Evolutionary conservation across 2,797 vertebrate genomes (phyloP).

Genomic region (Arnoldichthys spilopterus): DNA sequence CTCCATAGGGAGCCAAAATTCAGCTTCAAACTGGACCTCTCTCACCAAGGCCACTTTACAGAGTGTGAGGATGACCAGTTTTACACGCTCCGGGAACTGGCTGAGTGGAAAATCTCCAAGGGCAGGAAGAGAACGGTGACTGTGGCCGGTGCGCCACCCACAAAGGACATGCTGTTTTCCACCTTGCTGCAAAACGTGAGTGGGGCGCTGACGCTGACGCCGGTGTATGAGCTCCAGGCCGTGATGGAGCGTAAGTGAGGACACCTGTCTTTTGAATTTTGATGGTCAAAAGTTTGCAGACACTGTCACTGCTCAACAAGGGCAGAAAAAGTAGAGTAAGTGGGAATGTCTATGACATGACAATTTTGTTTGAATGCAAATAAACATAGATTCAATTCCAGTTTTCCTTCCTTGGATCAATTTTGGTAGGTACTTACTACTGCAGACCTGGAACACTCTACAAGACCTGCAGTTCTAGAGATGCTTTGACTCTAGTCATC

Average conservation of each 20-base stretch:
- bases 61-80: conserved; percentile 83
- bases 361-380: too few species aligned
- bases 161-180: conserved; percentile 62
- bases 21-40: conserved; percentile 74
- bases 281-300: not conserved
- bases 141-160: conserved; percentile 65
- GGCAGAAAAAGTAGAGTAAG: too few species aligned
- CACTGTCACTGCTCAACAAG: not conserved
- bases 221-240: conserved; percentile 84
- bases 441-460: too few species aligned
- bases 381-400: too few species aligned
- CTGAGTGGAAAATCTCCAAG: conserved; percentile 84
- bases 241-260: conserved; percentile 83
- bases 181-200: conserved; percentile 72
- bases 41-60: conserved; percentile 78
- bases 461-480: too few species aligned
- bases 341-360: too few species aligned
- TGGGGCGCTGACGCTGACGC: conserved; percentile 75
- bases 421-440: too few species aligned
- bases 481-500: too few species aligned
- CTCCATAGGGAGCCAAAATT: conserved; percentile 65
- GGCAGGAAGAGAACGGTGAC: conserved; percentile 75
- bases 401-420: too few species aligned
- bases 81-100: conserved; percentile 83
- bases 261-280: not conserved